Evolutionary conservation across 2,797 vertebrate genomes (phyloP).

Genomic region (Pangasius krempfi): DNA sequence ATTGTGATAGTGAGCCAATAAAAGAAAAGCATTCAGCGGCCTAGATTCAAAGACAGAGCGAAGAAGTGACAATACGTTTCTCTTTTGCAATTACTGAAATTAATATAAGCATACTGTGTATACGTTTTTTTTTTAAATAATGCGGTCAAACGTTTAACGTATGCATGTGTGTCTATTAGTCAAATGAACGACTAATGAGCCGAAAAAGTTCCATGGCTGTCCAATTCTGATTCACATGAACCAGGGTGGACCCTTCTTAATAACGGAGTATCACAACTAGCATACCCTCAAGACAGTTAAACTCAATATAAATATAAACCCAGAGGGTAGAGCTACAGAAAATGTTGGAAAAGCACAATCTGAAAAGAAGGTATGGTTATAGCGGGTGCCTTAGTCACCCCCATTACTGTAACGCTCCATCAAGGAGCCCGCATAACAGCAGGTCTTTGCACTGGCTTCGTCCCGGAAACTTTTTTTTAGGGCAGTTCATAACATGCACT

Average conservation of each 20-base stretch:
- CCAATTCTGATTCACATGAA: neutral
- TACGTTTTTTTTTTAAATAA: neutral
- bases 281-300: neutral
- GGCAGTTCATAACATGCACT: constrained; percentile 26
- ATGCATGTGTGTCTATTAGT: neutral
- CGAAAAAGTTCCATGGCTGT: neutral
- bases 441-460: constrained; percentile 6
- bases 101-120: neutral
- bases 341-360: neutral
- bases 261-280: neutral
- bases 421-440: constrained; percentile 21
- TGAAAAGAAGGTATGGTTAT: neutral
- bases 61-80: neutral
- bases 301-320: too few species aligned
- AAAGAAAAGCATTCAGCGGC: neutral
- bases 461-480: constrained; percentile 20
- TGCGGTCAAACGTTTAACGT: neutral
- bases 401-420: constrained; percentile 32
- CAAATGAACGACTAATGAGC: neutral
- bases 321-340: neutral
- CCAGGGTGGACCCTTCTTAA: neutral
- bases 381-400: constrained; percentile 6
- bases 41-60: neutral
- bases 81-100: neutral
- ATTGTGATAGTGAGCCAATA: neutral